Conservation (phyloP, 1,140 invertebrate genomes). For the Apolygus lucorum region DNA sequence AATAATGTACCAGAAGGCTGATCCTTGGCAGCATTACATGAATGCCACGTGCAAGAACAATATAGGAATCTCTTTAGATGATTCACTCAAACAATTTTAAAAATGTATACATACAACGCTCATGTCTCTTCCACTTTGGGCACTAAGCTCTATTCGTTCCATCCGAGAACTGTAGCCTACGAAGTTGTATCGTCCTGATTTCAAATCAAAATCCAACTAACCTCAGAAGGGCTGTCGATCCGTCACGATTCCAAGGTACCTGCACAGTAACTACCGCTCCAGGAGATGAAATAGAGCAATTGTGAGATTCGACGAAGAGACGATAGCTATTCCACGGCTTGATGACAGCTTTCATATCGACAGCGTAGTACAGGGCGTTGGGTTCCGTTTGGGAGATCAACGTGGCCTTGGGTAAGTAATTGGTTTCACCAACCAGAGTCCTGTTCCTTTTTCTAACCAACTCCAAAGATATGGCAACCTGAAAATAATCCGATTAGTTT, state of each 20-base stretch:
- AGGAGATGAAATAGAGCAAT: constrained; percentile 23
- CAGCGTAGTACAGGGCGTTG: constrained; percentile 48
- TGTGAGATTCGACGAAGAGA: constrained; percentile 46
- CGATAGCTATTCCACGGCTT: constrained; percentile 50
- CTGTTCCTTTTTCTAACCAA: constrained; percentile 50
- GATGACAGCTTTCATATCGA: constrained; percentile 47
- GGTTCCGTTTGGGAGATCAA: constrained; percentile 45
- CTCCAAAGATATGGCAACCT: constrained; percentile 56
- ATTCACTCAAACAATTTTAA: too few species aligned
- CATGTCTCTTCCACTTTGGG: too few species aligned
- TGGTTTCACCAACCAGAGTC: constrained; percentile 45
- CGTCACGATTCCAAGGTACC: constrained; percentile 33
- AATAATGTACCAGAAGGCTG: too few species aligned
- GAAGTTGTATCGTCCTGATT: too few species aligned
- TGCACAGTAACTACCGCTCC: constrained; percentile 25
- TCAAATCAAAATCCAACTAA: constrained; percentile 20
- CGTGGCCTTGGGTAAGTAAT: constrained; percentile 35
- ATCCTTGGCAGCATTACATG: too few species aligned
- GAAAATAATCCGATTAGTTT: too few species aligned
- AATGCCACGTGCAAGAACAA: too few species aligned
- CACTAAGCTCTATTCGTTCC: too few species aligned
- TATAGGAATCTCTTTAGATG: too few species aligned
- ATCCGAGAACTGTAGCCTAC: too few species aligned
- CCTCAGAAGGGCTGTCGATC: constrained; percentile 23
- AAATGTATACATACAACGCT: too few species aligned